Conservation (phyloP, 2,888 invertebrate species). For the Drosophila formosana region DNA sequence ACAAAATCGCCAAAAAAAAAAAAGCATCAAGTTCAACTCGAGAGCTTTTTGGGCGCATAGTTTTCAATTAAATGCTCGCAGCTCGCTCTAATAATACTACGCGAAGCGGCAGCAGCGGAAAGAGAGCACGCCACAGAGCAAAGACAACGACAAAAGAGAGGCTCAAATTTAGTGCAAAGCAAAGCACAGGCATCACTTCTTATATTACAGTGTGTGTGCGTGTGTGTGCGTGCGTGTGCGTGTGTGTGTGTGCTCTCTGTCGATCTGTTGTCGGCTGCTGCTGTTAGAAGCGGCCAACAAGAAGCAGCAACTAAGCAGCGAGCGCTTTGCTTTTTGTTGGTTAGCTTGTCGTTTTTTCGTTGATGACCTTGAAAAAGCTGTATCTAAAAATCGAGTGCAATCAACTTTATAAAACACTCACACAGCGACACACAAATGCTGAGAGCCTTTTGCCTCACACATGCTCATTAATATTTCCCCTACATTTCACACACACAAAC, state of each 20-base stretch:
- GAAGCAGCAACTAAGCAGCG: slow-evolving; percentile 44
- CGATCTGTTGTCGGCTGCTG: neutral
- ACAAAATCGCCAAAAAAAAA: slow-evolving; percentile 11
- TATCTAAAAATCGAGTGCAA: slow-evolving; percentile 85
- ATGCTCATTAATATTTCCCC: slow-evolving; percentile 69
- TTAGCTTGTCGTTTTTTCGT: slow-evolving; percentile 75
- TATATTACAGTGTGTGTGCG: neutral
- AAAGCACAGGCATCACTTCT: slow-evolving; percentile 25
- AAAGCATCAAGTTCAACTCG: slow-evolving; percentile 27
- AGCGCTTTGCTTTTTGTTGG: slow-evolving; percentile 60
- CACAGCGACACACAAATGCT: slow-evolving; percentile 37
- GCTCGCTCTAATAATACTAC: slow-evolving; percentile 34
- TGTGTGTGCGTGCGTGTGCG: no score
- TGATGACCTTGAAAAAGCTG: slow-evolving; percentile 85
- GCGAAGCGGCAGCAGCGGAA: neutral
- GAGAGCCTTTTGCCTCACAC: slow-evolving; percentile 47
- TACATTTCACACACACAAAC: slow-evolving; percentile 55
- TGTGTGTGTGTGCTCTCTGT: neutral
- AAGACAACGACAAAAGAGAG: slow-evolving; percentile 32
- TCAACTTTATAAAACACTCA: slow-evolving; percentile 82
- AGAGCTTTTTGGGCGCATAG: slow-evolving; percentile 57
- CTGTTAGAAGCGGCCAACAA: slow-evolving; percentile 53
- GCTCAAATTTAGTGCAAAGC: slow-evolving; percentile 44
- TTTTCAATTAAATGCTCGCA: slow-evolving; percentile 49
- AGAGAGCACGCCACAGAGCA: neutral